These are phyloP conservation scores for Macrosoma leucophasiata DNA, from an alignment of 2,888 invertebrate genomes.

Conservation along the genomic window DNA sequence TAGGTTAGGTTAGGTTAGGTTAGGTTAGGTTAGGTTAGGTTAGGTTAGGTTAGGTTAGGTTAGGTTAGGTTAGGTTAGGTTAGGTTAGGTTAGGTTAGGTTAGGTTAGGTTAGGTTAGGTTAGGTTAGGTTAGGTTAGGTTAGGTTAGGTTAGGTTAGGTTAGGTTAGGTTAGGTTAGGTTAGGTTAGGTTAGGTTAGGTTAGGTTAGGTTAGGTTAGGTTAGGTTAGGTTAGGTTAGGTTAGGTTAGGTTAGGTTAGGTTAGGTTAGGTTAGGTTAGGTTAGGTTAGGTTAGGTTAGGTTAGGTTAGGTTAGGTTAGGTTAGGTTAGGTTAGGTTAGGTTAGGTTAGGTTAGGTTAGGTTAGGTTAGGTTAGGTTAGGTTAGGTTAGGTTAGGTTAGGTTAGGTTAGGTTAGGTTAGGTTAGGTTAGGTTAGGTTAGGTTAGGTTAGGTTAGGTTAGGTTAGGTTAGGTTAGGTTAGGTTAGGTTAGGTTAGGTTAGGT, in stretches of 20 bases:
- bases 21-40: conserved; percentile 12
- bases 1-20: conserved; percentile 12
- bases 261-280: conserved; percentile 17
- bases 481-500: conserved; percentile 21
- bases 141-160: conserved; percentile 17
- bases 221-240: conserved; percentile 16
- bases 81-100: conserved; percentile 18
- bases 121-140: conserved; percentile 17
- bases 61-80: conserved; percentile 17
- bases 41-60: conserved; percentile 16
- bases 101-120: conserved; percentile 16
- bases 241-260: conserved; percentile 17
- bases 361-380: conserved; percentile 26
- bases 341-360: conserved; percentile 26
- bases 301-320: conserved; percentile 17
- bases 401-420: conserved; percentile 27
- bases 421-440: conserved; percentile 15
- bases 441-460: conserved; percentile 19
- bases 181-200: conserved; percentile 17
- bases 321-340: conserved; percentile 17
- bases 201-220: conserved; percentile 16
- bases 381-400: conserved; percentile 26
- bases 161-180: conserved; percentile 17
- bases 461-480: conserved; percentile 21
- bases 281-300: conserved; percentile 15